These are phyloP conservation scores for Conchocele bisecta DNA, from an alignment of 2,888 invertebrate species.

Conservation along the genomic window DNA sequence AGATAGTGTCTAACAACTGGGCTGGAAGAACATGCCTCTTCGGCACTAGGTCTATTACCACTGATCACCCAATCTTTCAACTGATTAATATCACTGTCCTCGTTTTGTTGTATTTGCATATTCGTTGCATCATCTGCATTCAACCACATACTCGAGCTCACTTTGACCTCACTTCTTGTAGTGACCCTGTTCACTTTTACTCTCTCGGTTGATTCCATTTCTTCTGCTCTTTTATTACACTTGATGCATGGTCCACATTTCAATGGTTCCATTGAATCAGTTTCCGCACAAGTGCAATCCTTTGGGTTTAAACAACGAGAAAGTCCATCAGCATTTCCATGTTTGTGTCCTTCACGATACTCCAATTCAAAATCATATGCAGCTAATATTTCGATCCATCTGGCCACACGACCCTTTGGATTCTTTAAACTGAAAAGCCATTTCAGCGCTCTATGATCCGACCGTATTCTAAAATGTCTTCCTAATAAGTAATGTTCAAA, in stretches of 20 bases:
- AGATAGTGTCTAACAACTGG: no score
- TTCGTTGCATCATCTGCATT: no score
- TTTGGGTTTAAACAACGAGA: background rate
- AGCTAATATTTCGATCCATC: background rate
- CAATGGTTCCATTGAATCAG: background rate
- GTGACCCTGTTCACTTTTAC: no score
- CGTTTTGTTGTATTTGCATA: no score
- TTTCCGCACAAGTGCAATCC: background rate
- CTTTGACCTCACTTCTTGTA: no score
- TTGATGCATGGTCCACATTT: background rate
- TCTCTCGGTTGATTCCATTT: no score
- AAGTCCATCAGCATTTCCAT: background rate
- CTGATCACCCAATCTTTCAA: no score
- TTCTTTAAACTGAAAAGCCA: background rate
- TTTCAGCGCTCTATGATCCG: background rate
- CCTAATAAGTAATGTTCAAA: conserved; percentile 31
- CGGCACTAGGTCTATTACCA: no score
- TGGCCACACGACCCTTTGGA: background rate
- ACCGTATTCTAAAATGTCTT: conserved; percentile 10
- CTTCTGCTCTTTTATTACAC: conserved; percentile 1
- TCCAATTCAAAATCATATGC: background rate
- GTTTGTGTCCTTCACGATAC: background rate
- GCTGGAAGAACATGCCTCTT: no score
- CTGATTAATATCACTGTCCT: no score
- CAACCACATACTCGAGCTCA: no score